Evolutionary conservation across 2,113 vertebrate species (phyloP), one percentile per base, ranked within the genome.

Genomic region (Xyliphius kryptos): DNA sequence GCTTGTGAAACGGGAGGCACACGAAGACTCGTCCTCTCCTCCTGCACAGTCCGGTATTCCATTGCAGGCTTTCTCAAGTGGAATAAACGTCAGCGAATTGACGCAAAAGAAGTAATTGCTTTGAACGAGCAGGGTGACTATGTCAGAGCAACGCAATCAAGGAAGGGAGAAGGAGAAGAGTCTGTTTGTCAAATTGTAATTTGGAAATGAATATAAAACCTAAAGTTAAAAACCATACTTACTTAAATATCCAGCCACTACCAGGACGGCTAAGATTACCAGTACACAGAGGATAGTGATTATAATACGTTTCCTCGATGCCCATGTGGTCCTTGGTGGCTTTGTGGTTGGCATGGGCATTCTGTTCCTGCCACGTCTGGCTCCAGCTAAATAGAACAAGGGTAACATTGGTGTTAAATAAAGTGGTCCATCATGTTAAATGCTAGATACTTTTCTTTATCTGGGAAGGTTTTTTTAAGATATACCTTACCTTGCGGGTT

Each of bases 21-120:
- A 96, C 2, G 61, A 63, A 5, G 71, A 52, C 68, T 98, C 92
- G 0, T 97, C 92, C 63, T 97, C 91, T 0, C 84, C 90, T 0
- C 53, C 74, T 6, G 70, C 12, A 6, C 94, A 97, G 77, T 97
- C 89, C 0, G 8, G 1, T 0, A 68, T 76, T 9, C 91, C 86
- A 0, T 97, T 83, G 3, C 94, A 97, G 32, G 89, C 72, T 26
- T 67, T 66, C 0, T 13, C 70, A 60, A 89, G 52, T 0, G 85
- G 67, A 75, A 97, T 85, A 73, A 95, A 91, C 81, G 73, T 88
- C 38, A 91, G 62, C 0, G 90, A 81, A 8, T 73, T 71, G 0
- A 66, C 69, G 70, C 94, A 98, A 84, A 92, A 84, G 81, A 85
- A 92, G 79, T 91, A 95, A 67, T 92, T 83, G 59, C 80, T 81